Evolutionary conservation across 2,113 vertebrate species (phyloP), one percentile per base, ranked within the genome.

Genomic region (Murina feae): DNA sequence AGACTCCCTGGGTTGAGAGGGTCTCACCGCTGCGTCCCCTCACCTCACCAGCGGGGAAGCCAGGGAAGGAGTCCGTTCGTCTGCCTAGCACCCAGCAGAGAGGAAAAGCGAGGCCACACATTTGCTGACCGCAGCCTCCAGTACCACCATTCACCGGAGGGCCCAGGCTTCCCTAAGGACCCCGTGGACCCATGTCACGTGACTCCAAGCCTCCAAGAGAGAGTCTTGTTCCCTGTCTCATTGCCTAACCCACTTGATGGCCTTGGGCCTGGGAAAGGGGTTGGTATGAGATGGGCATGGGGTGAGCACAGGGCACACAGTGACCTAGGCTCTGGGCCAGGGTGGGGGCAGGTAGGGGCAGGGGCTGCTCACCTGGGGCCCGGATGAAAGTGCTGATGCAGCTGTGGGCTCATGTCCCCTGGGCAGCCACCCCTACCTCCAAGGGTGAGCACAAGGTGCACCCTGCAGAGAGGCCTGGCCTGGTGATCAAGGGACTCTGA

Each of bases 401-500:
- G 91, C 96, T 8, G 14, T 7, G 25, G 69, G 63, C 6, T 2
- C 4, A 1, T 6, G 76, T 72, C 47, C 51, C 32, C 4, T 5
- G 35, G 30, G 35, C 82, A 74, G 83, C 49, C 20, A 44, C 39
- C 75, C 55, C 30, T 18, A 18, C 37, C 68, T 51, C 12, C 30
- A 71, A 23, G 53, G 30, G 55, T 3, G 23, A 72, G 84, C 79
- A 37, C 76, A 90, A 84, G 65, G 85, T 75, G 32, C 60, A 72
- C 71, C 60, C 9, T 0, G 9, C n/a, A 37, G 90, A 80, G 58
- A 39, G 78, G 28, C 60, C 93, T 85, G 90, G 53, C 85, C 53
- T 49, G 39, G 16, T 63, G 23, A 20, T 95, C 96, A 93, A 91
- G 68, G 88, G 97, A 93, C 76, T 60, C 11, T 11, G 32, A n/a